phyloP scores from a whole-genome alignment of 2,888 invertebrate genomes.

The Pheosia gnoma region DNA sequence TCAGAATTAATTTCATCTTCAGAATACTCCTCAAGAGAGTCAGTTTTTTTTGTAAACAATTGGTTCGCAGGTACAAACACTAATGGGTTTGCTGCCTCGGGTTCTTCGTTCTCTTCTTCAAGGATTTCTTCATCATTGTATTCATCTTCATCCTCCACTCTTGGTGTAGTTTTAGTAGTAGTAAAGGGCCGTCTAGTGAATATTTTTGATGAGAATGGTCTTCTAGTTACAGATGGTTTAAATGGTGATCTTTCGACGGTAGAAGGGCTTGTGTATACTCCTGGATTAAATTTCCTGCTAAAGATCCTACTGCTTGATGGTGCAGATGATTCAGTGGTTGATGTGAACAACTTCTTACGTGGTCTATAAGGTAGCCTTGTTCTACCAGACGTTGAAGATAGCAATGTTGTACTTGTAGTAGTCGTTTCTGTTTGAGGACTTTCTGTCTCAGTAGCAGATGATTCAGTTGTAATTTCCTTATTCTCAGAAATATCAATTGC shows the following conservation, averaged over 20 bases:
- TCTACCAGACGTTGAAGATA: slow-evolving; percentile 51
- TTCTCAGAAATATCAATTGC: slow-evolving; percentile 54
- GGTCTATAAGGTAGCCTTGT: slow-evolving; percentile 72
- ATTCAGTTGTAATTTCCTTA: slow-evolving; percentile 36
- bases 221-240: slow-evolving; percentile 58
- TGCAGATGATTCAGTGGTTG: slow-evolving; percentile 69
- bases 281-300: slow-evolving; percentile 78
- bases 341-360: slow-evolving; percentile 66
- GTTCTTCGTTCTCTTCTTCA: slow-evolving; percentile 52
- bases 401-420: slow-evolving; percentile 57
- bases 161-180: slow-evolving; percentile 70
- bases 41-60: slow-evolving; percentile 71
- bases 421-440: slow-evolving; percentile 53
- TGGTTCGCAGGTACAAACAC: slow-evolving; percentile 76
- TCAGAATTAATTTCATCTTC: slow-evolving; percentile 46
- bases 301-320: slow-evolving; percentile 71
- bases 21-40: slow-evolving; percentile 41
- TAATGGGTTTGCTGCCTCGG: slow-evolving; percentile 65
- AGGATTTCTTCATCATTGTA: slow-evolving; percentile 66
- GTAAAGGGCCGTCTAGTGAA: slow-evolving; percentile 73
- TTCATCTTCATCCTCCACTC: slow-evolving; percentile 63
- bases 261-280: slow-evolving; percentile 76
- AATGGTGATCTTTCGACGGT: slow-evolving; percentile 62
- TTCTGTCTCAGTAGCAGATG: slow-evolving; percentile 36
- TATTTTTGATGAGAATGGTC: slow-evolving; percentile 65